Evolutionary conservation across 2,888 invertebrate genomes (phyloP).

Genomic region (Xylocampa areola): DNA sequence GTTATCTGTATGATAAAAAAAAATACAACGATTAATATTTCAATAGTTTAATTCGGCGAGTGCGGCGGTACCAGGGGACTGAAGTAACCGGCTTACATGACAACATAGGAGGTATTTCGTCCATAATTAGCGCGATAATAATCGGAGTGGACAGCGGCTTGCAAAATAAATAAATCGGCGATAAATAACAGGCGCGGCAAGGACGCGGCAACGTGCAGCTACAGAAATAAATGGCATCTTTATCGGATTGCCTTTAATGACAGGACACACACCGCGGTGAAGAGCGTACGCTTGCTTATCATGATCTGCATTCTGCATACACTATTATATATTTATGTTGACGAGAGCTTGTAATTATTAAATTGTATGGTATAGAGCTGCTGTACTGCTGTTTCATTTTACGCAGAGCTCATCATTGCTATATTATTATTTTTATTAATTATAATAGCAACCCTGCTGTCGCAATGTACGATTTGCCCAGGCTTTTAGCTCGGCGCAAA

Average conservation of each 20-base stretch:
- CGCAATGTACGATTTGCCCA: too few species aligned
- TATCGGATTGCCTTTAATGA: slow-evolving; percentile 13
- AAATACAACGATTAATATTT: slow-evolving; percentile 26
- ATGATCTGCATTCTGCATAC: slow-evolving; percentile 8
- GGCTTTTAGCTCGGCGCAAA: too few species aligned
- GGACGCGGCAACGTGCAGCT: slow-evolving; percentile 25
- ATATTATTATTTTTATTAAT: too few species aligned
- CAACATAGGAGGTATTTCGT: slow-evolving; percentile 29
- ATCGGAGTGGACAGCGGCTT: slow-evolving; percentile 30
- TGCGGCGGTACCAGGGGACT: slow-evolving; percentile 9
- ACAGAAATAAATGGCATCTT: slow-evolving; percentile 31
- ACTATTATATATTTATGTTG: neutral
- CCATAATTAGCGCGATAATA: slow-evolving; percentile 49
- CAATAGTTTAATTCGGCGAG: slow-evolving; percentile 13
- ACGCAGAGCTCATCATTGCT: too few species aligned
- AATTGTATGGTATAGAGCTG: too few species aligned
- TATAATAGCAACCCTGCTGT: too few species aligned
- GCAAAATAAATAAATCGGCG: slow-evolving; percentile 43
- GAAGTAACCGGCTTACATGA: slow-evolving; percentile 37
- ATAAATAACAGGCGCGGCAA: slow-evolving; percentile 43
- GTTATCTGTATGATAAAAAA: slow-evolving; percentile 21
- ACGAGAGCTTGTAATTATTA: too few species aligned
- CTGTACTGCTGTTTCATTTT: too few species aligned
- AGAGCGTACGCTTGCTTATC: neutral
- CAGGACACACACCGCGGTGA: slow-evolving; percentile 12